Percentiles rank a stretch among this genome's conserved stretches.
Conservation (phyloP, 1,140 invertebrate genomes). For the Sarcophaga peregrina region DNA sequence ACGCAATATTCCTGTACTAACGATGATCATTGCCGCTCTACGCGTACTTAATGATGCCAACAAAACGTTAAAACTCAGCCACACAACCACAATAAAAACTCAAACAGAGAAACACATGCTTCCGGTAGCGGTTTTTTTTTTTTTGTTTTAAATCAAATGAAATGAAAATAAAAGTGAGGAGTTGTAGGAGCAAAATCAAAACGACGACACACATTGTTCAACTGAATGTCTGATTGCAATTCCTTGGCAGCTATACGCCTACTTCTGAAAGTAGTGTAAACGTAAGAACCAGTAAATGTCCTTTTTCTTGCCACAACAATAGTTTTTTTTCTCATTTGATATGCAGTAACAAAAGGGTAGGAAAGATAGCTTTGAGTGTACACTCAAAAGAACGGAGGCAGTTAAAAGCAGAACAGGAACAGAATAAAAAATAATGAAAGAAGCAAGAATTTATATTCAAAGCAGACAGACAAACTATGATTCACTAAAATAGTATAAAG, state of each 20-base stretch:
- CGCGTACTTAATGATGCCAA: constrained; percentile 1
- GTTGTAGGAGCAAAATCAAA: constrained; percentile 21
- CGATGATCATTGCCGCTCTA: neutral
- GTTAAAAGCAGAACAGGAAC: too few species aligned
- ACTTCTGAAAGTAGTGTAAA: neutral
- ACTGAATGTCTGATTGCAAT: neutral
- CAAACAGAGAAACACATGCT: constrained; percentile 22
- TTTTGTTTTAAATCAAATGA: too few species aligned
- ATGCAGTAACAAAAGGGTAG: neutral
- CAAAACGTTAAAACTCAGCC: neutral
- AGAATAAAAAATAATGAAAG: too few species aligned
- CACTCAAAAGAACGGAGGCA: too few species aligned
- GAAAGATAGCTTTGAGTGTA: too few species aligned
- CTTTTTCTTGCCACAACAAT: constrained; percentile 19
- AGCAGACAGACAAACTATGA: too few species aligned
- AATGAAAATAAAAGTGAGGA: constrained; percentile 38
- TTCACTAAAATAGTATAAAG: too few species aligned
- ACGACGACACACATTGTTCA: neutral
- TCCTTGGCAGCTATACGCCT: neutral
- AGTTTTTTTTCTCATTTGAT: neutral
- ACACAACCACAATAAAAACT: neutral
- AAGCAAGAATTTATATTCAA: neutral
- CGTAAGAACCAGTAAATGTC: neutral
- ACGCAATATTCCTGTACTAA: neutral
- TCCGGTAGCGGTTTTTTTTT: constrained; percentile 17